A percentile compares a stretch with the other conserved stretches of the same genome.
Conservation (phyloP, 1,140 invertebrate genomes). For the Drosophila watanabei region DNA sequence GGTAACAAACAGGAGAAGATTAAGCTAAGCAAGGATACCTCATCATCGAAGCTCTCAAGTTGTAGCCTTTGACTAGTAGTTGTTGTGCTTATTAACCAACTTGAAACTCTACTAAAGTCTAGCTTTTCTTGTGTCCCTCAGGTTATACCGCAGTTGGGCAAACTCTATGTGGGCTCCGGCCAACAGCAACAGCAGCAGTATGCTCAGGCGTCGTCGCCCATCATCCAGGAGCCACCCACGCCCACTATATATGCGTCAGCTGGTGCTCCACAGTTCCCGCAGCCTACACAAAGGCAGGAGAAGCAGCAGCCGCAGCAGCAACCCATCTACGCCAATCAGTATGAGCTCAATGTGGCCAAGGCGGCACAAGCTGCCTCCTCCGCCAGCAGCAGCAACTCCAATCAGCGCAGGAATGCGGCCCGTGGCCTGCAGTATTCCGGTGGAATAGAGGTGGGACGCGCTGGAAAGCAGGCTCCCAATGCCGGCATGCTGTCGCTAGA, state of each 20-base stretch:
- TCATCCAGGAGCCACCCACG: conserved; percentile 83
- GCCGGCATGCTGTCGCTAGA: conserved; percentile 91
- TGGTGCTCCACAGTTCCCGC: conserved; percentile 72
- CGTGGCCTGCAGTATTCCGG: conserved; percentile 89
- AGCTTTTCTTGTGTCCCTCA: conserved; percentile 11
- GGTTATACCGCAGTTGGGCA: conserved; percentile 82
- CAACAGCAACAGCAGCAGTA: conserved; percentile 67
- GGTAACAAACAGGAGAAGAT: conserved; percentile 17
- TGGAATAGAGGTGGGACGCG: conserved; percentile 89
- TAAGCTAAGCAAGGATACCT: conserved; percentile 2
- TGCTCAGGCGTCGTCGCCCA: conserved; percentile 75
- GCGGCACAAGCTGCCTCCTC: conserved; percentile 53
- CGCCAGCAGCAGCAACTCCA: conserved; percentile 16
- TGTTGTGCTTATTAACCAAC: no score
- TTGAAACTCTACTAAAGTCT: not conserved
- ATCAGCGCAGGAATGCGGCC: conserved; percentile 86
- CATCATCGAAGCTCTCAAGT: conserved; percentile 61
- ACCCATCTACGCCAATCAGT: conserved; percentile 85
- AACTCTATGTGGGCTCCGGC: conserved; percentile 68
- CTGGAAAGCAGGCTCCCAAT: conserved; percentile 88
- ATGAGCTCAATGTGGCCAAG: conserved; percentile 77
- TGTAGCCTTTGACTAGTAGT: conserved; percentile 23
- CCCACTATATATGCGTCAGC: conserved; percentile 69
- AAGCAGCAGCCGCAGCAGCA: conserved; percentile 72
- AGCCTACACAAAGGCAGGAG: conserved; percentile 69